Base-by-base conservation (phyloP, 1,140 invertebrate species). In the Psix sp. region DNA sequence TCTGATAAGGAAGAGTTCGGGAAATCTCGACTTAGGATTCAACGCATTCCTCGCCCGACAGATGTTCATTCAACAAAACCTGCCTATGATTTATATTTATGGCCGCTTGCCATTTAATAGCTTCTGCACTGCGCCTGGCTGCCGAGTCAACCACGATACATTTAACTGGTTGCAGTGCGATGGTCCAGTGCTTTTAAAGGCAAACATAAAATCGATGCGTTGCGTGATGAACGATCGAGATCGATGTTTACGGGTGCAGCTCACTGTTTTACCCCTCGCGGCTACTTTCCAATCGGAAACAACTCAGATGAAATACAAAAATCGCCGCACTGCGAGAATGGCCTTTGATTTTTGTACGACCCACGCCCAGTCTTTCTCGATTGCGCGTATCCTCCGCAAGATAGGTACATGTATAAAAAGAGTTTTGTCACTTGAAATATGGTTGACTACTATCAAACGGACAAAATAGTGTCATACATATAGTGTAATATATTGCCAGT, bases 41-140 rank as follows among this genome's bases (percentile, higher is more conserved):
- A 14, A 42, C 29, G 9, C 7, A 56, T 67, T 65, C 26, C 14
- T 52, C 18, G 42, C 43, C 63, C 35, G 65, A 75, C 68, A 71
- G 68, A 65, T 60, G 59, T 65, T 72, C 40, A 29, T 16, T 29
- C 26, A 46, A 63, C 45, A 65, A 76, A 68, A 72, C 65, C 56
- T 67, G 62, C 52, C 35, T 75, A 71, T 76, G 70, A 79, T 77
- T 77, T 75, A 77, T 77, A 68, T 77, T 79, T 79, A 79, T 62
- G 77, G 71, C 67, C 52, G 45, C 59, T 51, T 45, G 72, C 52
- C 35, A 48, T 75, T 79, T 79, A 79, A 77, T 77, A 66, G 75
- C 72, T 77, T 60, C 72, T 48, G 74, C 71, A 49, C 57, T 29
- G 46, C 42, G 20, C 40, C 56, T 26, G 13, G 52, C 54, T 60